phyloP scores from a whole-genome alignment of 2,888 invertebrate genomes.

The Scrobipalpa atriplicella region DNA sequence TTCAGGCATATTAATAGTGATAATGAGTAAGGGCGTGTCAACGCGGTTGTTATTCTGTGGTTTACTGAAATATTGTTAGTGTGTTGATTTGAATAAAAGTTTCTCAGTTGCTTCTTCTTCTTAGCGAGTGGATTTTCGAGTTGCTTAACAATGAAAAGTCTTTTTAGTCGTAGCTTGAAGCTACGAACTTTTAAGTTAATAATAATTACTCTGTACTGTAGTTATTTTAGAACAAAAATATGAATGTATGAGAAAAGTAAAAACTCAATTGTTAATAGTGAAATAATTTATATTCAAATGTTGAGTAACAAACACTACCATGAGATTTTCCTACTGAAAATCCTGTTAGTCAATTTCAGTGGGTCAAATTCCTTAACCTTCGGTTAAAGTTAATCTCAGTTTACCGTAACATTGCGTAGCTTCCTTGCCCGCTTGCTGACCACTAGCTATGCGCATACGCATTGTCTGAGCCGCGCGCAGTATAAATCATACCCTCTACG shows the following conservation, averaged over 20 bases:
- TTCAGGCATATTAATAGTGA: not conserved
- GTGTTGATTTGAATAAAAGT: not conserved
- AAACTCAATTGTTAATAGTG: no score
- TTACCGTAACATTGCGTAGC: conserved; percentile 73
- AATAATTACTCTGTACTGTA: no score
- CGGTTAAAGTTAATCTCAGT: conserved; percentile 67
- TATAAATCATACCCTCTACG: conserved; percentile 67
- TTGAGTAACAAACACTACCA: not conserved
- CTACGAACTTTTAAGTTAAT: no score
- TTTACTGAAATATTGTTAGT: not conserved
- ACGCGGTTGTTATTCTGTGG: not conserved
- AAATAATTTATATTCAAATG: not conserved
- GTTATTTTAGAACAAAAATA: no score
- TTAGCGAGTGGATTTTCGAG: no score
- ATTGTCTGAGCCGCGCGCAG: conserved; percentile 77
- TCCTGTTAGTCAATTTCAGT: not conserved
- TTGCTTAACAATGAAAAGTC: no score
- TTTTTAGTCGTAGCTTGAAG: no score
- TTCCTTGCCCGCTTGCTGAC: conserved; percentile 61
- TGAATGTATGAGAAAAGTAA: no score
- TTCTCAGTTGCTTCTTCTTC: no score
- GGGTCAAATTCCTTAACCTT: conserved; percentile 13
- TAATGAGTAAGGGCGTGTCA: conserved; percentile 2
- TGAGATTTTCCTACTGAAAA: not conserved
- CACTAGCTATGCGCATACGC: conserved; percentile 52